Percentiles rank a stretch among this genome's conserved stretches.
phyloP scores from a whole-genome alignment of 2,113 vertebrate species.

The Dendrocopos noguchii region DNA sequence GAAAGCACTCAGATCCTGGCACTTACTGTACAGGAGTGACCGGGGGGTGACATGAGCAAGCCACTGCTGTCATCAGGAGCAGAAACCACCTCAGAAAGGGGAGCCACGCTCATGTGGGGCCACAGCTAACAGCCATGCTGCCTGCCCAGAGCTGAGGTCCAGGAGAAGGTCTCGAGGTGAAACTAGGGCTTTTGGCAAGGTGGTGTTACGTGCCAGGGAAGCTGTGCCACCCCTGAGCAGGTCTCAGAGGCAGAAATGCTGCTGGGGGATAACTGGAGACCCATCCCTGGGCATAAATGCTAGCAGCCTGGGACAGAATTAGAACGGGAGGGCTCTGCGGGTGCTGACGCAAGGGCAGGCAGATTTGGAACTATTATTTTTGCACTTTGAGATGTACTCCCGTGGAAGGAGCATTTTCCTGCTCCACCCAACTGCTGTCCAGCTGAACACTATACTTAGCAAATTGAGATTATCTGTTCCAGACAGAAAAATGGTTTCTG shows the following conservation, averaged over 20 bases:
- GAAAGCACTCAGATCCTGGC: conserved; percentile 12
- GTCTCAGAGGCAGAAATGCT: background rate
- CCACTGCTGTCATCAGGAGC: background rate
- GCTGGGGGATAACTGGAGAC: background rate
- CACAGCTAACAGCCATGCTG: accelerated
- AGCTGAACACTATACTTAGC: conserved; percentile 54
- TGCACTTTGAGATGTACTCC: background rate
- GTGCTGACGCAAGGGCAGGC: background rate
- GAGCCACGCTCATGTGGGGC: accelerated
- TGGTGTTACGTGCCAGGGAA: background rate
- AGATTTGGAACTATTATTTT: conserved; percentile 41
- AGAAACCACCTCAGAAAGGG: background rate
- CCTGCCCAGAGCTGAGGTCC: background rate
- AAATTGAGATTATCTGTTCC: conserved; percentile 33
- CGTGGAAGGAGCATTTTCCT: conserved; percentile 55
- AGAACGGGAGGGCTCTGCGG: background rate
- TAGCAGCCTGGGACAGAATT: background rate
- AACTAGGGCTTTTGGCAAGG: background rate
- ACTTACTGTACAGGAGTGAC: background rate
- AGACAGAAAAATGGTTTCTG: conserved; percentile 49
- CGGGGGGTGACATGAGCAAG: background rate
- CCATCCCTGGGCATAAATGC: background rate
- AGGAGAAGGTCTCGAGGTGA: background rate
- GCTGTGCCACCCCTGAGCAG: background rate
- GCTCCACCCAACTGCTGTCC: conserved; percentile 58